Conservation (phyloP, 2,797 vertebrate genomes). For the Urophycis tenuis region DNA sequence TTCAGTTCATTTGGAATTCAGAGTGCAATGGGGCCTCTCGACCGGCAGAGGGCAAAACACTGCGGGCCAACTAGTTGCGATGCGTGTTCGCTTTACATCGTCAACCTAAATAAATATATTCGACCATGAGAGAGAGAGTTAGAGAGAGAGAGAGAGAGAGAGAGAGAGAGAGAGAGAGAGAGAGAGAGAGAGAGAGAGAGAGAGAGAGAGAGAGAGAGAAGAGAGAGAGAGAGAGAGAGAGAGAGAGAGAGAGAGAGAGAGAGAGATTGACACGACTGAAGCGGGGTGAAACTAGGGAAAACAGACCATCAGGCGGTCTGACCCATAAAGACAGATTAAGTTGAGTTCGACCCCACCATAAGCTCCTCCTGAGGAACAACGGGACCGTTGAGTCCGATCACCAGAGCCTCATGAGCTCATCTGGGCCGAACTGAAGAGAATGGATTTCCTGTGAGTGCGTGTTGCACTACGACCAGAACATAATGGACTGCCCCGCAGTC, state of each 20-base stretch:
- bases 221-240: too few species aligned
- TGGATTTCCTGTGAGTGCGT: slow-evolving; percentile 35
- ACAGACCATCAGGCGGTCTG: not conserved
- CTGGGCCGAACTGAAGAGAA: slow-evolving; percentile 28
- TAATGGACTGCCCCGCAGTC: not conserved
- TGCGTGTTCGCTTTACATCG: not conserved
- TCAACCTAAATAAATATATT: not conserved
- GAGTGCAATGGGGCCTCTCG: not conserved
- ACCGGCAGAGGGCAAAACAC: not conserved
- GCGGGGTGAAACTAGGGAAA: too few species aligned
- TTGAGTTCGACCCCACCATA: slow-evolving; percentile 11
- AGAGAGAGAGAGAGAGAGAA: too few species aligned
- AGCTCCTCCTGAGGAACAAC: slow-evolving; percentile 26
- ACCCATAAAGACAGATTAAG: slow-evolving; percentile 26
- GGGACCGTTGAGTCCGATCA: slow-evolving; percentile 40
- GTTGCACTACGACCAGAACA: slow-evolving; percentile 9
- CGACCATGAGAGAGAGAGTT: too few species aligned
- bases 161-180: too few species aligned
- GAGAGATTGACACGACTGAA: too few species aligned
- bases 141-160: too few species aligned
- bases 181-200: too few species aligned
- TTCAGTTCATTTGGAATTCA: not conserved
- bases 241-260: too few species aligned
- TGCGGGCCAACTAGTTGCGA: not conserved
- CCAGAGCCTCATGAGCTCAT: slow-evolving; percentile 26